Conservation (phyloP, 2,888 invertebrate genomes). For the Cryptus viduatorius region DNA sequence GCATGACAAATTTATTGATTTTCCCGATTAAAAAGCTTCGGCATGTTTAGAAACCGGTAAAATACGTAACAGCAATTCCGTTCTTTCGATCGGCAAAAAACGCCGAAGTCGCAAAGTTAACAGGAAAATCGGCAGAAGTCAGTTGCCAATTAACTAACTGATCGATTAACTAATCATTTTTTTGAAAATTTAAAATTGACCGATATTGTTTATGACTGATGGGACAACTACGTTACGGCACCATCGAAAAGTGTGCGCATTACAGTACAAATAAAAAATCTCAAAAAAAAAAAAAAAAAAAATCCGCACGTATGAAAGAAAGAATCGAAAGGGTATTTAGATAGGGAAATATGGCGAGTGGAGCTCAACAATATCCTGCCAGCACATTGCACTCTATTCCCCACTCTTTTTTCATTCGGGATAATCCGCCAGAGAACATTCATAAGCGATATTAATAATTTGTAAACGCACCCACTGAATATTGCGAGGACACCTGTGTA, state of each 20-base stretch:
- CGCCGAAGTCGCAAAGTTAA: too few relatives aligned
- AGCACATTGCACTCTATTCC: neutral
- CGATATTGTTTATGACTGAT: neutral
- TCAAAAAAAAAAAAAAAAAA: neutral
- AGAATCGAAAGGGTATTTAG: neutral
- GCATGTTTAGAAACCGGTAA: neutral
- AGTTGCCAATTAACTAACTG: too few relatives aligned
- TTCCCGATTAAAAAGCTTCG: neutral
- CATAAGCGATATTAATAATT: neutral
- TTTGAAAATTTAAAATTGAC: neutral
- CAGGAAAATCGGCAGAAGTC: too few relatives aligned
- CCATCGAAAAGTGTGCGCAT: neutral
- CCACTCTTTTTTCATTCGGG: neutral
- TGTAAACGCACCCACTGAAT: neutral
- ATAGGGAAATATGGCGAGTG: neutral
- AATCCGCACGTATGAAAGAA: neutral
- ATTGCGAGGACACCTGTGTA: neutral
- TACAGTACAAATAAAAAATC: neutral
- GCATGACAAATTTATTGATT: neutral
- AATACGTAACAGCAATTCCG: neutral
- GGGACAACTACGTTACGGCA: neutral
- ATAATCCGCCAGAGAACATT: neutral
- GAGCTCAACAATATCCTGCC: slow-evolving; percentile 3
- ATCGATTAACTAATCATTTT: neutral
- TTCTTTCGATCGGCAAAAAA: neutral